Conservation (phyloP, 1,140 invertebrate genomes). For the Cataglyphis hispanica region DNA sequence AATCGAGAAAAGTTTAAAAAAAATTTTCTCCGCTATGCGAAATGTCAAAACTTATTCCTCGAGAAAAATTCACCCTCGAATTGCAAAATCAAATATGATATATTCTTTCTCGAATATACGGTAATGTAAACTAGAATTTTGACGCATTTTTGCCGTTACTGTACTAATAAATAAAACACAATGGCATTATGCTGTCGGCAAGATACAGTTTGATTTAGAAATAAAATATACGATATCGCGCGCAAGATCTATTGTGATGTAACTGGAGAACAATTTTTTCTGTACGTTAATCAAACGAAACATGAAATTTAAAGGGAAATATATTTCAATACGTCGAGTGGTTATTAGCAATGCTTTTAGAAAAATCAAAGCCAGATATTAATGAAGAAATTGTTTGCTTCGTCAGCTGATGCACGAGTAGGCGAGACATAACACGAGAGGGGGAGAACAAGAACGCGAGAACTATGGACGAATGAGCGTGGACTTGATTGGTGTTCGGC, state of each 20-base stretch:
- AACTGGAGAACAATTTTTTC: background rate
- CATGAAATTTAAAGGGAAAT: no score
- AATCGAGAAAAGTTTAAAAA: background rate
- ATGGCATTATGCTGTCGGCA: background rate
- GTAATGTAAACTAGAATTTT: conserved; percentile 18
- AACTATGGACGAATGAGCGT: conserved; percentile 36
- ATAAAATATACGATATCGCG: conserved; percentile 4
- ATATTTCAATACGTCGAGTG: background rate
- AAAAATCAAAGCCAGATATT: conserved; percentile 25
- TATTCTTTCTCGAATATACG: background rate
- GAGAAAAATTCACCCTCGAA: background rate
- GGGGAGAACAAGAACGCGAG: background rate
- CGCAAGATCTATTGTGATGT: background rate
- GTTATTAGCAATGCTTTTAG: conserved; percentile 34
- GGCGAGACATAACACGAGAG: background rate
- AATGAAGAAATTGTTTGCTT: conserved; percentile 37
- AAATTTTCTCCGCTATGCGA: conserved; percentile 3
- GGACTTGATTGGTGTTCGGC: conserved; percentile 60
- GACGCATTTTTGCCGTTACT: background rate
- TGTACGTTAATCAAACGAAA: background rate
- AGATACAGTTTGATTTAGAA: background rate
- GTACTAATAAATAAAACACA: background rate
- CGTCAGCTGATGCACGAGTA: conserved; percentile 29
- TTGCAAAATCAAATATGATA: conserved; percentile 5
- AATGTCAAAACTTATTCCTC: conserved; percentile 1